Percentiles rank a stretch among this genome's conserved stretches.
Evolutionary conservation across 2,888 invertebrate genomes (phyloP).

Genomic region (Lingula anatina): DNA sequence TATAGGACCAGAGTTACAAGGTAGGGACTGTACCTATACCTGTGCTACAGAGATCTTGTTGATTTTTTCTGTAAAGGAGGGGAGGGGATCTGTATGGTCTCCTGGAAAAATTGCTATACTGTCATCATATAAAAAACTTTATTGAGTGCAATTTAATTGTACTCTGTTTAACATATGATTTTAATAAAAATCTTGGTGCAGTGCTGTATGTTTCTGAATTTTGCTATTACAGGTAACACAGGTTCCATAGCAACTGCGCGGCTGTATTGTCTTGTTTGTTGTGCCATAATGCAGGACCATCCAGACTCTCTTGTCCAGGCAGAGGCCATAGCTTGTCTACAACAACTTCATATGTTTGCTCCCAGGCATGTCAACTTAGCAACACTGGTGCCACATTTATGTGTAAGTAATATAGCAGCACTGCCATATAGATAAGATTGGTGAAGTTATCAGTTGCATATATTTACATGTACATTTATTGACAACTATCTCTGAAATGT

Average conservation of each 20-base stretch:
- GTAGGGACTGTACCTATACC: conserved; percentile 48
- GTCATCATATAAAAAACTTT: background rate
- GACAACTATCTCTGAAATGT: too few species aligned
- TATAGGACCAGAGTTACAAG: conserved; percentile 95
- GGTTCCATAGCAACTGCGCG: conserved; percentile 70
- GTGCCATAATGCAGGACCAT: conserved; percentile 76
- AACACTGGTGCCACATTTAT: conserved; percentile 84
- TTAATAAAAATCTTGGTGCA: too few species aligned
- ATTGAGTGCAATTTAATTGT: too few species aligned
- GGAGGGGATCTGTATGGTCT: background rate
- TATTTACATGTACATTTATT: too few species aligned
- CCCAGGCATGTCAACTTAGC: conserved; percentile 90
- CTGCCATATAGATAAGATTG: background rate
- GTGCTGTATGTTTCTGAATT: too few species aligned
- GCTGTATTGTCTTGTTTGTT: conserved; percentile 84
- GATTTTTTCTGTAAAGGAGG: background rate
- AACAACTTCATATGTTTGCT: conserved; percentile 96
- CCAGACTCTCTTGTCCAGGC: conserved; percentile 82
- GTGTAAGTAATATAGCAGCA: conserved; percentile 62
- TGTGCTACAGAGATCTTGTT: background rate
- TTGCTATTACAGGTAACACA: conserved; percentile 59
- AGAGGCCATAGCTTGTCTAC: conserved; percentile 91
- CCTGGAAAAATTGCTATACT: background rate
- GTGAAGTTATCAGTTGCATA: background rate
- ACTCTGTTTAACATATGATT: too few species aligned